phyloP scores from a whole-genome alignment of 2,113 vertebrate genomes.

The Pterocles orientalis region DNA sequence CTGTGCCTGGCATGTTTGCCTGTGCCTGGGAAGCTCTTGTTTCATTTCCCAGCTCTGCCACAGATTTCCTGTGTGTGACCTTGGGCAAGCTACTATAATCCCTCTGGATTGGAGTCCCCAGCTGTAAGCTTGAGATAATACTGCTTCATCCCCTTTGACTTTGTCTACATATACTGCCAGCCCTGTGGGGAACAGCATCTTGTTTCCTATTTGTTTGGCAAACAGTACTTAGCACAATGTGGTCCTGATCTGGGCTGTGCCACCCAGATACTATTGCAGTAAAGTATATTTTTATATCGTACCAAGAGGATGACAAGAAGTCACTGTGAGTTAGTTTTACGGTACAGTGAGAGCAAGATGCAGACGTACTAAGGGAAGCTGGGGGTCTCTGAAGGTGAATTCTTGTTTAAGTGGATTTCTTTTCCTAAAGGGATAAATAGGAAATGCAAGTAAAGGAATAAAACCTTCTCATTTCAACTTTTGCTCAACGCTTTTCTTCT shows the following conservation, averaged over 20 bases:
- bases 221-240: background rate
- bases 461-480: background rate
- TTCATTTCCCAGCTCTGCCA: slow-evolving; percentile 7
- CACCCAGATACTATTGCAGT: background rate
- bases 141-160: slow-evolving; percentile 47
- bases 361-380: background rate
- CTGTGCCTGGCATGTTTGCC: background rate
- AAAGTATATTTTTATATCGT: background rate
- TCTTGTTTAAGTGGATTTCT: background rate
- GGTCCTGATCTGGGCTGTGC: background rate
- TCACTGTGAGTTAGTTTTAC: background rate
- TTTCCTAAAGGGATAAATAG: background rate
- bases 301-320: background rate
- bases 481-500: background rate
- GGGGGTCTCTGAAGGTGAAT: background rate
- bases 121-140: slow-evolving; percentile 34
- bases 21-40: background rate
- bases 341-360: background rate
- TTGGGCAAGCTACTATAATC: slow-evolving; percentile 10
- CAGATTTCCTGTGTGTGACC: slow-evolving; percentile 17
- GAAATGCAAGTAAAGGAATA: background rate
- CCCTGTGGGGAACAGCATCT: background rate
- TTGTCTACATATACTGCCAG: background rate
- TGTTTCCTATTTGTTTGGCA: background rate
- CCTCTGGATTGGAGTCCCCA: background rate